Percentiles rank a stretch among this genome's conserved stretches.
Conservation (phyloP, 2,113 vertebrate species). For the Cygnus buccinator region DNA sequence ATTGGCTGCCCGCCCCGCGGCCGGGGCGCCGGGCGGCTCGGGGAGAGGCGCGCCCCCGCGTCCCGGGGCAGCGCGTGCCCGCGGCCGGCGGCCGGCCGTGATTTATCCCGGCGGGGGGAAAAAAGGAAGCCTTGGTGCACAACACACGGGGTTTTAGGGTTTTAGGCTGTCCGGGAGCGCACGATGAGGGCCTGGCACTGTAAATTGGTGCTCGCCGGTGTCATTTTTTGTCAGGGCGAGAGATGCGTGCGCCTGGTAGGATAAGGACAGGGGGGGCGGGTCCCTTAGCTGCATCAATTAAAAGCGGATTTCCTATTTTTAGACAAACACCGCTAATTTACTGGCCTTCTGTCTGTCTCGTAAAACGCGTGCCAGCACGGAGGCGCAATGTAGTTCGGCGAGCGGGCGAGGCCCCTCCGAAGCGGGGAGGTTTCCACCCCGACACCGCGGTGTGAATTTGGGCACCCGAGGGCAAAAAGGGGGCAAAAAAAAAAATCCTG, state of each 20-base stretch:
- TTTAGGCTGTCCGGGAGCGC: background rate
- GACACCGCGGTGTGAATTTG: background rate
- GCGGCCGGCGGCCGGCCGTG: conserved; percentile 9
- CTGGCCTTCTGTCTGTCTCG: background rate
- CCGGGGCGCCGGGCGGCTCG: background rate
- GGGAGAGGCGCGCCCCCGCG: background rate
- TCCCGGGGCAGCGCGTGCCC: background rate
- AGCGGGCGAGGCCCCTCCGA: background rate
- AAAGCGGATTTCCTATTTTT: conserved; percentile 9
- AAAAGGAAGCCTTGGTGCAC: background rate
- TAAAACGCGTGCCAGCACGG: background rate
- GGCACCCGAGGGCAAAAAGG: too few species aligned
- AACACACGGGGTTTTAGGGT: background rate
- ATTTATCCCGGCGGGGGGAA: background rate
- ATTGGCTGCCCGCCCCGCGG: conserved; percentile 36
- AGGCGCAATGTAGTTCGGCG: background rate
- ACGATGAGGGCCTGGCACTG: background rate
- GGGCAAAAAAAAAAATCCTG: background rate
- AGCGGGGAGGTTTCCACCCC: background rate
- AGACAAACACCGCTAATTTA: conserved; percentile 19
- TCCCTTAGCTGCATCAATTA: background rate
- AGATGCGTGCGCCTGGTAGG: background rate
- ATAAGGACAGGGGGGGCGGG: accelerated
- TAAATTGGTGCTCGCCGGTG: background rate
- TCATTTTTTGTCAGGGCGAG: background rate